Base-by-base conservation (phyloP, 2,797 vertebrate species). In the Thalassophryne amazonica region DNA sequence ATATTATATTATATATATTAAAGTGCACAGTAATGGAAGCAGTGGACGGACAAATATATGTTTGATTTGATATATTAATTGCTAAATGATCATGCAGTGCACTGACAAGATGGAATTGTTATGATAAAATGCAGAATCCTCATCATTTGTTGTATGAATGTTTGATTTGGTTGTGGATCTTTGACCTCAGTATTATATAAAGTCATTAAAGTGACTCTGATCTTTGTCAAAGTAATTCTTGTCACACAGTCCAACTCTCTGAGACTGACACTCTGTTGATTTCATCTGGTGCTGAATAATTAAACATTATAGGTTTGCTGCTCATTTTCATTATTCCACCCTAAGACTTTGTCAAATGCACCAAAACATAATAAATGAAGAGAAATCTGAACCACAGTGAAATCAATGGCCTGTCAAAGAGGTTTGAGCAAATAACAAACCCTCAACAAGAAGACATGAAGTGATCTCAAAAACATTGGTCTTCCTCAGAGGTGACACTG, bases 181-280 rank as follows among this genome's bases (percentile, higher is more conserved):
- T 5, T 51, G 40, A 55, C 63, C 65, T 75, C 31, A 61, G 66
- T 73, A 49, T 61, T 75, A 29, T 33, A 37, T 32, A 28, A 61
- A 79, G 81, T 84, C 75, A 52, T 13, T n/a, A n/a, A n/a, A n/a
- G 36, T 7, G 15, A 76, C 58, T 30, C 23, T 61, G 47, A 76
- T 70, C 76, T 49, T 49, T 66, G 41, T 22, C 35, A 22, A 55
- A 76, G 71, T 46, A 47, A 75, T 80, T 72, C 59, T 78, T 76
- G 80, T 78, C 67, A 73, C 73, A 80, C 77, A 85, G 77, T 69
- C 78, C 69, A 57, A 55, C 32, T 1, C 37, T 69, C 75, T 55
- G 59, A 69, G 65, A 66, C 65, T 58, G 52, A 43, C 64, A 72
- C 69, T 80, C 68, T 83, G 83, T 82, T 84, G 81, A 80, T 73